Percentiles rank a stretch among this genome's conserved stretches.
These are phyloP conservation scores for Phoxinus dragarum DNA, from an alignment of 2,797 vertebrate genomes.

Conservation along the genomic window DNA sequence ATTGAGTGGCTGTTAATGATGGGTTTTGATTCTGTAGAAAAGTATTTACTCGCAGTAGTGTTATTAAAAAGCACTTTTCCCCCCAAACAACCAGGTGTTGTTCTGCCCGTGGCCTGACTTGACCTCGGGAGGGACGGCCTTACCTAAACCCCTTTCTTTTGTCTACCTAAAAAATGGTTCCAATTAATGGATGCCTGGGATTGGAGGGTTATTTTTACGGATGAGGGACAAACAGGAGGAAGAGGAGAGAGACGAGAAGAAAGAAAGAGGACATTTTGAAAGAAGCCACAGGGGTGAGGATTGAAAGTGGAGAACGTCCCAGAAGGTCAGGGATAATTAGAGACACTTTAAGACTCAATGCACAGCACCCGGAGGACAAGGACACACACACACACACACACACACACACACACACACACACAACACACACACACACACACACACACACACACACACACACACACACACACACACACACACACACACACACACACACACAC, in stretches of 20 bases:
- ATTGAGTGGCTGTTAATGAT: constrained; percentile 62
- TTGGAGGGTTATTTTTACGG: constrained; percentile 73
- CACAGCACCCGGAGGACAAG: constrained; percentile 73
- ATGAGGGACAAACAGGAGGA: constrained; percentile 55
- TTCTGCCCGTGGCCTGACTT: constrained; percentile 68
- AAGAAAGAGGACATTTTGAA: constrained; percentile 59
- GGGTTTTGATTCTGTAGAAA: constrained; percentile 63
- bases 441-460: neutral
- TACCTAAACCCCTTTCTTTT: constrained; percentile 52
- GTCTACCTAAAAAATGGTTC: constrained; percentile 74
- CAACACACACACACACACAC: too few species aligned
- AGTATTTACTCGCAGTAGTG: constrained; percentile 71
- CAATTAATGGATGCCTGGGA: constrained; percentile 75
- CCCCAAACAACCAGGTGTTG: constrained; percentile 68
- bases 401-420: neutral
- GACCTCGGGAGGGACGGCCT: constrained; percentile 72
- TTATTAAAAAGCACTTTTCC: constrained; percentile 47
- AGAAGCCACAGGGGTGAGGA: constrained; percentile 54
- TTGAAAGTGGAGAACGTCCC: constrained; percentile 65
- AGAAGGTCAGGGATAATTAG: constrained; percentile 87
- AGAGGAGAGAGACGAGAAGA: constrained; percentile 53
- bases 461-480: too few species aligned
- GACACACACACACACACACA: constrained; percentile 41
- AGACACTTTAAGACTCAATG: constrained; percentile 78
- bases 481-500: neutral